Conservation (phyloP, 1,140 invertebrate genomes). For the Sinonovacula constricta region DNA sequence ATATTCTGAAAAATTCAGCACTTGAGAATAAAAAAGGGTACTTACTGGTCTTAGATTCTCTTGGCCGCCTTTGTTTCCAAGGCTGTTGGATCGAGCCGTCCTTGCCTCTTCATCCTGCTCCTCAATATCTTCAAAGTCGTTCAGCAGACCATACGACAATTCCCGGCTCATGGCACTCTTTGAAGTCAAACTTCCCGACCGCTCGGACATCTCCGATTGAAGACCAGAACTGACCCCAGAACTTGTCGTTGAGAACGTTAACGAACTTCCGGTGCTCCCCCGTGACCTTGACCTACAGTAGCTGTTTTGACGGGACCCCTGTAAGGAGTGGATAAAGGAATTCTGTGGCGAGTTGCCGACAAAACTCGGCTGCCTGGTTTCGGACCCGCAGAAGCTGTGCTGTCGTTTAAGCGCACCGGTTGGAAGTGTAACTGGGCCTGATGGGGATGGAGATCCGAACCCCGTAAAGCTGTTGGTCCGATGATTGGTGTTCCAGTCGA, state of each 20-base stretch:
- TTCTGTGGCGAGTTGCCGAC: slow-evolving; percentile 28
- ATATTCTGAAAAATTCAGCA: no score
- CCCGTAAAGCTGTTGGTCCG: slow-evolving; percentile 44
- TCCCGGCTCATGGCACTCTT: slow-evolving; percentile 46
- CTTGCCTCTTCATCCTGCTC: slow-evolving; percentile 37
- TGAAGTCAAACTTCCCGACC: slow-evolving; percentile 13
- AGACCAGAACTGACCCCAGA: slow-evolving; percentile 38
- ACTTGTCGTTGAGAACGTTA: slow-evolving; percentile 48
- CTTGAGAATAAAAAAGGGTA: no score
- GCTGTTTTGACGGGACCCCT: slow-evolving; percentile 39
- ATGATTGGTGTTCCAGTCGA: slow-evolving; percentile 36
- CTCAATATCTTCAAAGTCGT: slow-evolving; percentile 44
- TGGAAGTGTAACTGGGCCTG: not conserved
- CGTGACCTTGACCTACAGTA: slow-evolving; percentile 44
- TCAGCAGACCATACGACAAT: slow-evolving; percentile 36
- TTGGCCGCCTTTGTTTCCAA: no score
- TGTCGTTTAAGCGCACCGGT: slow-evolving; percentile 21
- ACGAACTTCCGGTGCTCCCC: slow-evolving; percentile 50
- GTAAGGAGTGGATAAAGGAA: slow-evolving; percentile 31
- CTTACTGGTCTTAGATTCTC: no score
- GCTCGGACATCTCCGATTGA: slow-evolving; percentile 31
- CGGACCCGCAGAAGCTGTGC: slow-evolving; percentile 27
- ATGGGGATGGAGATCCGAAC: not conserved
- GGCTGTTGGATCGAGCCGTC: slow-evolving; percentile 34
- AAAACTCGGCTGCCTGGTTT: slow-evolving; percentile 20